Percentiles rank a stretch among this genome's conserved stretches.
Conservation (phyloP, 2,797 vertebrate genomes). For the Enteromius unitaeniatus region DNA sequence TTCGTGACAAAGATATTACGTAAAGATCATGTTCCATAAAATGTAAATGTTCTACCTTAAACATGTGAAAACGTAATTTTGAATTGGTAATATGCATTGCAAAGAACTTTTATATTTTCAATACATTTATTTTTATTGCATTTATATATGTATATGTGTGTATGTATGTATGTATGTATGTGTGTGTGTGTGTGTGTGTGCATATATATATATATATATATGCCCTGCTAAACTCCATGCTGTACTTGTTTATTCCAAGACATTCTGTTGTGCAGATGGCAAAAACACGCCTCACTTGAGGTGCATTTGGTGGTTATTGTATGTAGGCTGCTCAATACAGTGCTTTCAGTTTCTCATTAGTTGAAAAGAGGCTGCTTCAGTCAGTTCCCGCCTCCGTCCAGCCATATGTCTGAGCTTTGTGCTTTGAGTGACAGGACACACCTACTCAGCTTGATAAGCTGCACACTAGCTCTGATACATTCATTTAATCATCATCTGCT, state of each 20-base stretch:
- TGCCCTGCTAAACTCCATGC: not conserved
- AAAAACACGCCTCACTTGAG: not conserved
- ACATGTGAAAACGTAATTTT: no score
- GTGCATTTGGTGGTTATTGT: slow-evolving; percentile 12
- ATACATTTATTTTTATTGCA: no score
- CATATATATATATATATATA: no score
- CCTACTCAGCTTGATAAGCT: slow-evolving; percentile 21
- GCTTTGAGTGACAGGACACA: slow-evolving; percentile 27
- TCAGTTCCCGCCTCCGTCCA: not conserved
- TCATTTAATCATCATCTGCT: not conserved
- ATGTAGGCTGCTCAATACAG: not conserved
- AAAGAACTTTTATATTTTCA: no score
- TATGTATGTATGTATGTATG: no score
- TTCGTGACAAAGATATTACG: no score
- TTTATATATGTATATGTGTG: no score
- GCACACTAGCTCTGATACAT: not conserved
- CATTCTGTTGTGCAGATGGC: not conserved
- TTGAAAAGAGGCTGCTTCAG: slow-evolving; percentile 3
- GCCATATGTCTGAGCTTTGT: slow-evolving; percentile 30
- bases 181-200: no score
- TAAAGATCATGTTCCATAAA: no score
- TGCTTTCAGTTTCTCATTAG: slow-evolving; percentile 32
- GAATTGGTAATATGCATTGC: no score
- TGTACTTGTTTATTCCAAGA: not conserved
- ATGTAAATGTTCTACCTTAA: no score